phyloP scores from a whole-genome alignment of 1,140 invertebrate species.

The Sitobion miscanthi region DNA sequence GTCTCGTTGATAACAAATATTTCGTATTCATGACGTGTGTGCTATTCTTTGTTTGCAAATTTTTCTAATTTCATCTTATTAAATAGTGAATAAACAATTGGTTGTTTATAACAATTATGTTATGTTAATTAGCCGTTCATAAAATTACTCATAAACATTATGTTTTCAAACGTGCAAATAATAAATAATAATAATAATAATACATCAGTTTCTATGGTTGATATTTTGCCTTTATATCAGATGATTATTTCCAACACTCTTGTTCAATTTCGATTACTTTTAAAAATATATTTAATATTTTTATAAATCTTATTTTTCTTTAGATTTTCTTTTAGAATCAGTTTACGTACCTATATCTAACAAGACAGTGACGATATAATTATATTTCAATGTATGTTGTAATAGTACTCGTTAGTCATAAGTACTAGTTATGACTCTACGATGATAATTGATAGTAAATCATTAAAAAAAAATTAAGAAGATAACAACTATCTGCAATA shows the following conservation, averaged over 20 bases:
- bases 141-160: not conserved
- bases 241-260: not conserved
- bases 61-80: not conserved
- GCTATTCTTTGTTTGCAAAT: not conserved
- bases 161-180: not conserved
- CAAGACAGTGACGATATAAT: not conserved
- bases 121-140: not conserved
- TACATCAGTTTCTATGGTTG: not conserved
- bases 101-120: too few relatives aligned
- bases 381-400: not conserved
- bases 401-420: too few relatives aligned
- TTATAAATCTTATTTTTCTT: too few relatives aligned
- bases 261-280: not conserved
- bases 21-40: not conserved
- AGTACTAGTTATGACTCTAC: not conserved
- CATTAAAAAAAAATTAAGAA: not conserved
- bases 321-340: not conserved
- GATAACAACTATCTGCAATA: not conserved
- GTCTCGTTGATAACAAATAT: not conserved
- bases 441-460: not conserved
- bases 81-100: not conserved
- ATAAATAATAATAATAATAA: not conserved
- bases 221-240: not conserved
- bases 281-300: not conserved
- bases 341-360: not conserved